Conservation (phyloP, 1,140 invertebrate genomes). For the Rhagoletis pomonella region DNA sequence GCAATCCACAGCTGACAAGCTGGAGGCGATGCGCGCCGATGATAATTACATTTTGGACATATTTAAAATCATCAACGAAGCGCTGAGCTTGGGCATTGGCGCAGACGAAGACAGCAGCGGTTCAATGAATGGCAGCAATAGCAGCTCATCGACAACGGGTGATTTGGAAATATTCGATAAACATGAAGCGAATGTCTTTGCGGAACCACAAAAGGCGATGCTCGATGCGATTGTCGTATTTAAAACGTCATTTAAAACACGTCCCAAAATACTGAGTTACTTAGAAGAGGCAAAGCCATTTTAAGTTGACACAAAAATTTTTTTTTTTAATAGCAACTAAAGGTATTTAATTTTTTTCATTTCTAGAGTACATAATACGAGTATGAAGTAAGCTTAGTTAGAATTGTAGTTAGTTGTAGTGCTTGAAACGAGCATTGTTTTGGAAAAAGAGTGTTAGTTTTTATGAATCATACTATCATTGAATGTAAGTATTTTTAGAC, state of each 20-base stretch:
- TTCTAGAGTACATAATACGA: background rate
- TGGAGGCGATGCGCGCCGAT: conserved; percentile 47
- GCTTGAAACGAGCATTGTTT: background rate
- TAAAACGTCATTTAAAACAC: conserved; percentile 34
- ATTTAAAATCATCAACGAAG: conserved; percentile 62
- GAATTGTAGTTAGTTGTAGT: background rate
- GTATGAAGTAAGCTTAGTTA: background rate
- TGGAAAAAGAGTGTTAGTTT: background rate
- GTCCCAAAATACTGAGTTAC: conserved; percentile 47
- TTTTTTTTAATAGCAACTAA: background rate
- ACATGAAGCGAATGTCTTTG: conserved; percentile 67
- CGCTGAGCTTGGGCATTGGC: conserved; percentile 53
- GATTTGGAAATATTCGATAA: conserved; percentile 68
- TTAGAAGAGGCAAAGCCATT: background rate
- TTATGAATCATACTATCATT: background rate
- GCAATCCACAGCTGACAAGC: conserved; percentile 50
- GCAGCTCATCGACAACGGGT: background rate
- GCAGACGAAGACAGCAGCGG: background rate
- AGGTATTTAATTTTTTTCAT: background rate
- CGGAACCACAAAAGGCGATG: conserved; percentile 62
- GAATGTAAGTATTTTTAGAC: background rate
- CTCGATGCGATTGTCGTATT: conserved; percentile 55
- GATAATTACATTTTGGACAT: conserved; percentile 59
- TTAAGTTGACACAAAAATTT: background rate
- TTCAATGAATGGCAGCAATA: conserved; percentile 9